phyloP scores from a whole-genome alignment of 2,888 invertebrate genomes.

The Muschampia plurimacula region DNA sequence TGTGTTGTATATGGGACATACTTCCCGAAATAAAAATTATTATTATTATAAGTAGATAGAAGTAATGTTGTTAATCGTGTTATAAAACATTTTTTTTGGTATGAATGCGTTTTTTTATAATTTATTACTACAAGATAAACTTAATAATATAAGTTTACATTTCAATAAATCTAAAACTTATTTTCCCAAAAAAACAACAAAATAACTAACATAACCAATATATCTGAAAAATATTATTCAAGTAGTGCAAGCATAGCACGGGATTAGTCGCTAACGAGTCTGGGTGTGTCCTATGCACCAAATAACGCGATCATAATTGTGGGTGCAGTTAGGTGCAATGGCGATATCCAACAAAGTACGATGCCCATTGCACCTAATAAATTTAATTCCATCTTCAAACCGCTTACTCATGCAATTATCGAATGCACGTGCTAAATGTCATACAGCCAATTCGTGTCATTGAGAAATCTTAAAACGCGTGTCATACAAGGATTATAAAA shows the following conservation, averaged over 20 bases:
- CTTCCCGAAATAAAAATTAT: no score
- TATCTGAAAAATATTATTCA: constrained; percentile 19
- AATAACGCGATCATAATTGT: constrained; percentile 79
- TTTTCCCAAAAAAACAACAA: background rate
- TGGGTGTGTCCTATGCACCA: constrained; percentile 82
- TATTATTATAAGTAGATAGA: no score
- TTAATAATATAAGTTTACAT: no score
- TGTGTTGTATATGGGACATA: no score
- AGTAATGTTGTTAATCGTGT: no score
- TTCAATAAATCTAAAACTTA: no score
- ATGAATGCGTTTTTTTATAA: no score
- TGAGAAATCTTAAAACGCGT: constrained; percentile 22
- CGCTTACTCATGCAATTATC: constrained; percentile 39
- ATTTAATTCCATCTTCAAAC: constrained; percentile 41
- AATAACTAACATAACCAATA: background rate
- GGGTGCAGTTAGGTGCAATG: constrained; percentile 75
- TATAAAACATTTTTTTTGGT: no score
- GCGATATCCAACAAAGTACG: constrained; percentile 54
- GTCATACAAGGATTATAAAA: constrained; percentile 1
- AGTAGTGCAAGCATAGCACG: constrained; percentile 67
- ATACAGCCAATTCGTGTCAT: constrained; percentile 21
- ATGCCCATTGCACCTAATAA: constrained; percentile 37
- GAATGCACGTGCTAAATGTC: constrained; percentile 37
- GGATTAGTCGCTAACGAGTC: constrained; percentile 78
- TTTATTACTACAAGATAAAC: no score